These are phyloP conservation scores for Drosophila tani DNA, from an alignment of 1,140 invertebrate species.

Conservation along the genomic window DNA sequence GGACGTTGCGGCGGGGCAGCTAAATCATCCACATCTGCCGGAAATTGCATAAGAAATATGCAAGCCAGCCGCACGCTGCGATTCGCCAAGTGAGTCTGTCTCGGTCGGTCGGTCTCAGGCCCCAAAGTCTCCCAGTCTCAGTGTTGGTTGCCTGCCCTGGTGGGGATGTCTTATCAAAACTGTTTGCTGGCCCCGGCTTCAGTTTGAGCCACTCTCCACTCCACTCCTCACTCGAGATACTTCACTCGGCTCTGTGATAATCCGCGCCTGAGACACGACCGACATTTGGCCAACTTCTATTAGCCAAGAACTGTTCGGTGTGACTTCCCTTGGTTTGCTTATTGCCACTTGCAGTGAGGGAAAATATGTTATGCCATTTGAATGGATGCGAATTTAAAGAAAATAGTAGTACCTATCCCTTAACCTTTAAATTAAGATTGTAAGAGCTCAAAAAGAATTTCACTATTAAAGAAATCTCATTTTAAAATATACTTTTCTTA, in stretches of 20 bases:
- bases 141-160: constrained; percentile 8
- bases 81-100: constrained; percentile 22
- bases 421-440: no score
- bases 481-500: no score
- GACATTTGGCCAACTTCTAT: constrained; percentile 74
- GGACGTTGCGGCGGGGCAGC: constrained; percentile 27
- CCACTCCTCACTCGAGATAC: constrained; percentile 11
- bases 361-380: neutral
- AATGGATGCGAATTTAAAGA: neutral
- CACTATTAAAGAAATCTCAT: no score
- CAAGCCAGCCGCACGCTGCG: constrained; percentile 65
- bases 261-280: constrained; percentile 69
- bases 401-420: neutral
- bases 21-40: constrained; percentile 83
- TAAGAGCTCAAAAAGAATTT: no score
- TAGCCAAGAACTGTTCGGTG: constrained; percentile 41
- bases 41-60: constrained; percentile 82
- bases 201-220: constrained; percentile 35
- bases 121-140: constrained; percentile 8
- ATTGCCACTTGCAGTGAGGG: neutral
- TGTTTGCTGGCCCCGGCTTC: constrained; percentile 30
- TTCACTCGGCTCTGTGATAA: constrained; percentile 54
- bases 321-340: constrained; percentile 12
- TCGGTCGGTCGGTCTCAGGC: constrained; percentile 2
- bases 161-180: constrained; percentile 53